Conservation (phyloP, 1,140 invertebrate genomes). For the Ladona fulva region DNA sequence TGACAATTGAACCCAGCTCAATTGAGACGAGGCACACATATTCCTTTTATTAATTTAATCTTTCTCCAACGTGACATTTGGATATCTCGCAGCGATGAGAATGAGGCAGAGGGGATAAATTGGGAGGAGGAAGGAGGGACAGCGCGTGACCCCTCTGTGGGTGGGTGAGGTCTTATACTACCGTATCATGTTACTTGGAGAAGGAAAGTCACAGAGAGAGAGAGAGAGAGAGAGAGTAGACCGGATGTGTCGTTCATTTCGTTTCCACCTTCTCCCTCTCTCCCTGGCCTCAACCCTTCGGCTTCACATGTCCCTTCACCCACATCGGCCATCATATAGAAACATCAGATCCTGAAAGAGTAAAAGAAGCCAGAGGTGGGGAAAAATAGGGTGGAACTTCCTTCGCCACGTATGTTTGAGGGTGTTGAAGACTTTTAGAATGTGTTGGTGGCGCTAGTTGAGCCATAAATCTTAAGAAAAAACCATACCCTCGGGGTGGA, state of each 20-base stretch:
- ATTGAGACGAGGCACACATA: no score
- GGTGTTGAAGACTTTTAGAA: neutral
- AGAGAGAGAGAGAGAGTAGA: neutral
- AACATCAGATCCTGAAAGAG: neutral
- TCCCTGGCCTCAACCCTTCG: neutral
- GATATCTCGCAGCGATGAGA: no score
- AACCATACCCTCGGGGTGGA: neutral
- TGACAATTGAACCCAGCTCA: no score
- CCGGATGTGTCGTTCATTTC: neutral
- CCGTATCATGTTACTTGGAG: neutral
- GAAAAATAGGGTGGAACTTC: neutral
- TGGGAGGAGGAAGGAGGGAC: no score
- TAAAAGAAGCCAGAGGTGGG: neutral
- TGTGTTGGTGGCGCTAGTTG: neutral
- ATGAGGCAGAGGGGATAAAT: no score
- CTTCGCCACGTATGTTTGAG: neutral
- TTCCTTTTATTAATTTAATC: no score
- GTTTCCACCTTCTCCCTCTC: neutral
- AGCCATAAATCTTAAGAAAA: neutral
- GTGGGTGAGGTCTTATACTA: neutral
- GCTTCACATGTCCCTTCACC: neutral
- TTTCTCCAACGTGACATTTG: no score
- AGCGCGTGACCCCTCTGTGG: no score
- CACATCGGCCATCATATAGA: neutral
- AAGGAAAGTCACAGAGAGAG: no score